Percentiles rank a stretch among this genome's conserved stretches.
These are phyloP conservation scores for Epiperipatus broadwayi DNA, from an alignment of 2,888 invertebrate species.

Conservation along the genomic window DNA sequence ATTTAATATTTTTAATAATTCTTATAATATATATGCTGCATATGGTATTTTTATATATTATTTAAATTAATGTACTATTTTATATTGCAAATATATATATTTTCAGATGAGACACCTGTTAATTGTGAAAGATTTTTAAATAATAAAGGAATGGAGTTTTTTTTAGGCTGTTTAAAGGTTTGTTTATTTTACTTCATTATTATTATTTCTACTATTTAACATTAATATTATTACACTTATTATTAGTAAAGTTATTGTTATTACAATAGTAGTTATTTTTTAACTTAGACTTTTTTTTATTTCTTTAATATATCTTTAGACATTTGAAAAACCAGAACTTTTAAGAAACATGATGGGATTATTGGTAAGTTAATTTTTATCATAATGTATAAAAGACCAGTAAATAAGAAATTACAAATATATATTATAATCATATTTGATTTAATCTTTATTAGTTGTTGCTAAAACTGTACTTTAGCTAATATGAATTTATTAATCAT, in stretches of 20 bases:
- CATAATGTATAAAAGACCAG: background rate
- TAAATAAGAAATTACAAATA: too few species aligned
- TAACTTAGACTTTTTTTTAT: slow-evolving; percentile 9
- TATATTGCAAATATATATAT: slow-evolving; percentile 13
- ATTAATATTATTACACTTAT: background rate
- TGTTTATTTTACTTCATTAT: slow-evolving; percentile 19
- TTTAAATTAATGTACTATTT: too few species aligned
- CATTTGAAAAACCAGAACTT: slow-evolving; percentile 69
- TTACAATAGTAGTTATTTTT: background rate
- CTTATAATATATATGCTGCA: too few species aligned
- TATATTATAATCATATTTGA: too few species aligned
- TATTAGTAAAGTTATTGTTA: too few species aligned
- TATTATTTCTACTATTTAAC: slow-evolving; percentile 3
- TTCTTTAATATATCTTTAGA: slow-evolving; percentile 35
- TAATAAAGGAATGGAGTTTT: slow-evolving; percentile 69
- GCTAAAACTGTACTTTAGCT: too few species aligned
- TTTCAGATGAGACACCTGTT: slow-evolving; percentile 80
- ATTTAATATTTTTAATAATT: too few species aligned
- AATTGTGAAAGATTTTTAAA: slow-evolving; percentile 81
- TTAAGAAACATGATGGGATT: slow-evolving; percentile 93
- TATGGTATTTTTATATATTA: too few species aligned
- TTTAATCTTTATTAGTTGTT: too few species aligned
- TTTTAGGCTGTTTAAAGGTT: slow-evolving; percentile 68
- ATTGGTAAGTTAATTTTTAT: slow-evolving; percentile 24
- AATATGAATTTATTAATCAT: too few species aligned